Percentiles rank a stretch among this genome's conserved stretches.
Evolutionary conservation across 2,113 vertebrate genomes (phyloP).

Genomic region (Eurystomus gularis): DNA sequence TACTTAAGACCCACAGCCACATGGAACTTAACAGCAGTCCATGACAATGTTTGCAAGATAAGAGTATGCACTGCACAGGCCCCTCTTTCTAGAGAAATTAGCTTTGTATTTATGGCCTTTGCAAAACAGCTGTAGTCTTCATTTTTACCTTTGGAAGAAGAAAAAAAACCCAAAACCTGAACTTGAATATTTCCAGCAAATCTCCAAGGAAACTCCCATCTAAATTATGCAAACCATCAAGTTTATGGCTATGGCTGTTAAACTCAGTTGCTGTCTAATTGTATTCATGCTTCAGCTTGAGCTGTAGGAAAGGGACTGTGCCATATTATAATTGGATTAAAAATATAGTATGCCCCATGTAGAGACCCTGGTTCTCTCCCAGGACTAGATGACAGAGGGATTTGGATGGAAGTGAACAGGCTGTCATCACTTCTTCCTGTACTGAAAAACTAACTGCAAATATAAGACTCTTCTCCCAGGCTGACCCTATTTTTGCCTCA

Average conservation of each 20-base stretch:
- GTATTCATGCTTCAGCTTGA: slow-evolving; percentile 18
- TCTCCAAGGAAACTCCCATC: background rate
- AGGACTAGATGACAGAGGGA: slow-evolving; percentile 27
- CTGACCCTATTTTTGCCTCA: background rate
- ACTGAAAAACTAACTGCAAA: background rate
- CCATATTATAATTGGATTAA: slow-evolving; percentile 39
- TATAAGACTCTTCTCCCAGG: background rate
- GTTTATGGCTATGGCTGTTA: slow-evolving; percentile 25
- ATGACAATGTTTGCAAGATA: background rate
- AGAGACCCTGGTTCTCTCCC: slow-evolving; percentile 19
- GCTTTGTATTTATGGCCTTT: background rate
- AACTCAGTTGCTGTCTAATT: slow-evolving; percentile 18
- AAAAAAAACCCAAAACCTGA: background rate
- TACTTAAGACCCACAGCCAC: background rate
- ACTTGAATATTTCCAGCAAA: background rate
- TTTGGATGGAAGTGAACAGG: slow-evolving; percentile 13
- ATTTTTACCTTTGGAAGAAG: background rate
- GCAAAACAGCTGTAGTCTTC: background rate
- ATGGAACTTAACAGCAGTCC: background rate
- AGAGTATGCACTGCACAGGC: background rate
- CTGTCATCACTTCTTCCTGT: slow-evolving; percentile 38
- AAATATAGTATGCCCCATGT: slow-evolving; percentile 26
- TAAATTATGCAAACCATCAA: slow-evolving; percentile 19
- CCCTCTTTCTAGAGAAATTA: background rate
- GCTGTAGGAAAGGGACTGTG: background rate